Evolutionary conservation across 2,797 vertebrate genomes (phyloP).

Genomic region (Mallotus villosus): DNA sequence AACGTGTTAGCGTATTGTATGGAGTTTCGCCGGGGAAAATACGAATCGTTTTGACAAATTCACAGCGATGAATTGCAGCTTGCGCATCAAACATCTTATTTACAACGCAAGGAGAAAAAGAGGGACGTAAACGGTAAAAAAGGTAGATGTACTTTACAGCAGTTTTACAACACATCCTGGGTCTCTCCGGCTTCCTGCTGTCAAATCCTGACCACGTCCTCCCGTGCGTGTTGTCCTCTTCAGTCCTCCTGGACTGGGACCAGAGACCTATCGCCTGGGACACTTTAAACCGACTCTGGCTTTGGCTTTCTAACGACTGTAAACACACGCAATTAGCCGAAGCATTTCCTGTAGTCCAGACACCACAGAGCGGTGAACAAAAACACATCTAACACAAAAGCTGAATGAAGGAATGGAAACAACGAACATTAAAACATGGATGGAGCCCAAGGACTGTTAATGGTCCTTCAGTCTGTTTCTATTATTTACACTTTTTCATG

Average conservation of each 20-base stretch:
- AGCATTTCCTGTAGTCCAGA: slow-evolving; percentile 80
- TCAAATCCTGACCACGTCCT: slow-evolving; percentile 33
- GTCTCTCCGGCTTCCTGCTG: slow-evolving; percentile 41
- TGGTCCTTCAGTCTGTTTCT: not conserved
- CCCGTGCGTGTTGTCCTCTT: slow-evolving; percentile 23
- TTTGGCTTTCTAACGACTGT: slow-evolving; percentile 61
- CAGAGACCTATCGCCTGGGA: not conserved
- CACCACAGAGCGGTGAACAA: slow-evolving; percentile 52
- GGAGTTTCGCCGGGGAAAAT: slow-evolving; percentile 20
- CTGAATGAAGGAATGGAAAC: not conserved
- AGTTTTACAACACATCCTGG: slow-evolving; percentile 53
- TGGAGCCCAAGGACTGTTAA: not conserved
- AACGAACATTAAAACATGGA: not conserved
- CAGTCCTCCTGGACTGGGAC: slow-evolving; percentile 23
- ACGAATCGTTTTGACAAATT: slow-evolving; percentile 23
- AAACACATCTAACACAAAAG: slow-evolving; percentile 8
- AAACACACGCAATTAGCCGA: slow-evolving; percentile 74
- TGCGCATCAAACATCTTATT: slow-evolving; percentile 45
- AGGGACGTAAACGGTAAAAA: slow-evolving; percentile 50
- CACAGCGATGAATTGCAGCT: slow-evolving; percentile 31
- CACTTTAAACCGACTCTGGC: slow-evolving; percentile 14
- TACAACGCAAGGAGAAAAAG: slow-evolving; percentile 29
- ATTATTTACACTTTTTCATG: not conserved
- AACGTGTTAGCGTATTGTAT: slow-evolving; percentile 63
- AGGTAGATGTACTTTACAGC: slow-evolving; percentile 49